Evolutionary conservation across 2,797 vertebrate genomes (phyloP), one percentile per base, ranked within the genome.

Genomic region (Oryzias dopingdopingensis): DNA sequence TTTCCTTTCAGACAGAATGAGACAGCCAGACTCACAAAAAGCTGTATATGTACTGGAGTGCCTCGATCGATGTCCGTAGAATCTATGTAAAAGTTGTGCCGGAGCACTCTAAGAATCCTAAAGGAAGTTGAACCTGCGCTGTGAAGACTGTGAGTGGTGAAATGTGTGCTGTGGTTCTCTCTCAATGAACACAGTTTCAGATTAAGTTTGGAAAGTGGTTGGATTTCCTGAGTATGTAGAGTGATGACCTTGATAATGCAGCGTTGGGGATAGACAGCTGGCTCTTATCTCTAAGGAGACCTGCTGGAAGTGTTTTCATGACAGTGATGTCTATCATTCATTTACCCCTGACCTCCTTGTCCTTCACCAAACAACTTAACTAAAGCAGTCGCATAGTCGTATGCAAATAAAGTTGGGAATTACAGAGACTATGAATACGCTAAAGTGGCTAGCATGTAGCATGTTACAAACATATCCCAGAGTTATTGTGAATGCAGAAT

Each of bases 281-380:
- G 65, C 59, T 67, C 72, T 82, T 80, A 85, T 88, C 79, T 83
- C 81, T 61, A 44, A 79, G 79, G 82, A 85, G 81, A 85, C 67
- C 72, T 74, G 79, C 72, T 79, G 76, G 70, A 77, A 75, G 79
- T 79, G 74, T 82, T 80, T 59, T 49, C 54, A 74, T 72, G 81
- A 80, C 78, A 78, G 80, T 72, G 79, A 83, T 82, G 84, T 70
- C 72, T 70, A 77, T 86, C 85, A 86, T 72, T 87, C 76, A 82
- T 84, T 84, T 77, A 82, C 67, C 70, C 32, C 6, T 44, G 69
- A 82, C 70, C 76, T 76, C 68, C 59, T 74, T 74, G 65, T 78
- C 73, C 67, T 83, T 79, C 74, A 77, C 44, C 12, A 14, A 44
- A 42, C 59, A 62, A 52, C 43, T 52, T 29, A 59, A 47, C 69